Base-by-base conservation (phyloP, 2,888 invertebrate species). In the Drosophila birchii region DNA sequence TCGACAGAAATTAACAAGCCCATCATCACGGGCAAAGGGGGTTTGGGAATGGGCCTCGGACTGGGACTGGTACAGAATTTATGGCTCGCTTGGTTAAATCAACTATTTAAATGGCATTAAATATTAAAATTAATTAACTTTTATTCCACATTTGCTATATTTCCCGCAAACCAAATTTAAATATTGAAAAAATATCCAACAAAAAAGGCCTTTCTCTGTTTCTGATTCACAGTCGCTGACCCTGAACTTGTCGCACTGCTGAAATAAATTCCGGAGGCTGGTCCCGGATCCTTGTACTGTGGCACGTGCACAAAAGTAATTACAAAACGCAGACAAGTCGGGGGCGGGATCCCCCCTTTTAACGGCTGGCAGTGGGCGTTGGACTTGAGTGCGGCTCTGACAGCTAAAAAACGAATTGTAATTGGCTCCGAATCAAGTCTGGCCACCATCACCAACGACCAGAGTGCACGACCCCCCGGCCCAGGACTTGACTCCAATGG, bases 251-350 rank as follows among this genome's bases (percentile, higher is more conserved):
- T 75, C 57, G 56, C 47, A n/a, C 26, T 69, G 67, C 64, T 41
- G 47, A 36, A 68, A 56, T 69, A 70, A 56, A 68, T 70, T 67
- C 64, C 18, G 69, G 49, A 49, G 70, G 56, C 68, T 41, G 70
- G 23, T 55, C 70, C 70, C 56, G 47, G 41, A 56, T 56, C 56
- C 47, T 43, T 69, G 70, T 69, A 73, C 55, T 54, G 81, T 44
- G 80, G 80, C 86, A 83, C 83, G 86, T 83, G 80, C 83, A 78
- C 81, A 75, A 86, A 88, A 80, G 84, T 88, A 88, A 88, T 84
- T 84, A 84, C 80, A 84, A 78, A 88, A 80, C 75, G 88, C 76
- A 82, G 78, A 84, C 78, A 60, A 69, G 41, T 26, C 41, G 47
- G 54, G 56, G 59, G 69, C 71, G 73, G 68, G 71, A 57, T 57